Evolutionary conservation across 2,113 vertebrate species (phyloP), one percentile per base, ranked within the genome.

Genomic region (Turnix velox): DNA sequence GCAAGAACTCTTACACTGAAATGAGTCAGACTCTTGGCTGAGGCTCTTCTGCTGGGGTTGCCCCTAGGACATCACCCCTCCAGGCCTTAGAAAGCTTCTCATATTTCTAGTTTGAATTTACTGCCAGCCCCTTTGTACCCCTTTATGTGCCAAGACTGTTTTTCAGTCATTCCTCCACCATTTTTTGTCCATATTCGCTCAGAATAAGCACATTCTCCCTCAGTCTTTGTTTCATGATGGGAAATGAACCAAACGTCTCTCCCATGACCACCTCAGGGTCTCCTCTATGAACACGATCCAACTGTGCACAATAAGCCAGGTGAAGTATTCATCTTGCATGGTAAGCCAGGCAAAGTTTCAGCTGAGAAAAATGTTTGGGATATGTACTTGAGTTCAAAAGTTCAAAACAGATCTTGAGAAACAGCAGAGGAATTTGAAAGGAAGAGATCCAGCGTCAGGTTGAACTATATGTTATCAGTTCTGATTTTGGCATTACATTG

Each of bases 201-300:
- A 43, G 51, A 58, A 55, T 2, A 11, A 46, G 12, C 35, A 37
- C 2, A 2, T 46, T 12, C 48, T 51, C 39, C 17, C 4, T 6
- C 71, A 79, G 1, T 1, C 14, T 45, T 23, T 17, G 12, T 12
- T 71, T 59, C 68, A 49, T 0, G 0, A 11, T 1, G 4, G 35
- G 40, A 40, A 76, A 30, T 17, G 33, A 79, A 18, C 19, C 43
- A 39, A 23, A n/a, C 9, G 0, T 24, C 23, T 69, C 35, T 23
- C n/a, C 25, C n/a, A 31, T 10, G 2, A 45, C 23, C n/a, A 28
- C 40, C 18, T 58, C 45, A 15, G 18, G 27, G 51, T 15, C 14
- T 4, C 6, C 14, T 57, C 57, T 72, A 24, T 43, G 62, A 68
- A 48, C 5, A 4, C 1, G 42, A 25, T 24, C 12, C 0, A 54